Evolutionary conservation across 2,888 invertebrate genomes (phyloP), one percentile per base, ranked within the genome.

Genomic region (Sericinus montela): DNA sequence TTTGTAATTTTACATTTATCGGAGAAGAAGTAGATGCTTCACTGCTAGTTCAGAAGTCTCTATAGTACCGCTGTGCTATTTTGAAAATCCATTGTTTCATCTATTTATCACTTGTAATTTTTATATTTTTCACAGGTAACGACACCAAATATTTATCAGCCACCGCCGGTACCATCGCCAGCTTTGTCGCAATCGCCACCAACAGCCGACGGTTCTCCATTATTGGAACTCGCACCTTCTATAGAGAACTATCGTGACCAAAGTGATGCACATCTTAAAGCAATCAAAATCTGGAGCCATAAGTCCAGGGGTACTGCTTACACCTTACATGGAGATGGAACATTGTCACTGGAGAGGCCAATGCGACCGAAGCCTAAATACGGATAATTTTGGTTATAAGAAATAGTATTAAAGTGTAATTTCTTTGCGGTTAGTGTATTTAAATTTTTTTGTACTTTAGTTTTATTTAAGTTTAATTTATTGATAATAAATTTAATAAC

Each of bases 261-360:
- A 48, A 84, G 85, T 43, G 88, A 88, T 45, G 85, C 87, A 0
- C 83, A 87, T 52, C 70, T 86, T 1, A 87, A 86, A 54, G 87
- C 86, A 2, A 69, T 63, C 4, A 80, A 74, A 55, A 86, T 89
- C 35, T 87, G 88, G 84, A 80, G 85, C 1, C 83, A 87, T 49
- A 74, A 59, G 29, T 89, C 89, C 0, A 74, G 69, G 36, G 89
- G 87, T 7, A 75, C 78, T 0, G 87, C 89, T 0, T 89, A 87
- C 45, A 81, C 79, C 0, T 54, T 89, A 8, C 82, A 89, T 43
- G 67, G 78, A 7, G 88, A 89, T 54, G 89, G 89, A 1, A 75
- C 76, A 0, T 48, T 89, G 28, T 76, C 82, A 0, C 61, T 81
- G 0, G 86, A 87, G 46, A 72, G 59, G 36, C 78, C 76, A 1